Evolutionary conservation across 23 tunicate genomes (phyloP).

Genomic region (Trididemnum miniatum): DNA sequence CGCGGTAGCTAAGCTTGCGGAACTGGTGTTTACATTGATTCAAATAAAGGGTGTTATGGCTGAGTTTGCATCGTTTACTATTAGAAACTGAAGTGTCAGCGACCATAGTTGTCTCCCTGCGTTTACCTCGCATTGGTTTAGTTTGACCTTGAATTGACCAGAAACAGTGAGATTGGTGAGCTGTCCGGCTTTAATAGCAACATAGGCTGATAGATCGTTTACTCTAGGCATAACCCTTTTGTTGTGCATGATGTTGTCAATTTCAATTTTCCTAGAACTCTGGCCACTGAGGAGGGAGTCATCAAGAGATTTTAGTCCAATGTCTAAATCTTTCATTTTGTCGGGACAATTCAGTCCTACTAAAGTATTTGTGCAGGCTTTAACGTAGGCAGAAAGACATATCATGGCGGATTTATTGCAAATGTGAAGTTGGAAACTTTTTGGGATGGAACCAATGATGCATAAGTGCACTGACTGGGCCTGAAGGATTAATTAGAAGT

Average conservation of each 20-base stretch:
- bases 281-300: neutral
- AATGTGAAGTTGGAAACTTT: neutral
- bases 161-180: neutral
- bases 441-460: neutral
- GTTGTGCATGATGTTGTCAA: neutral
- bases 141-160: neutral
- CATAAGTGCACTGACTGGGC: no score
- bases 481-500: no score
- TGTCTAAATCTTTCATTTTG: slow-evolving; percentile 14
- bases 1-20: neutral
- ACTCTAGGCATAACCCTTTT: neutral
- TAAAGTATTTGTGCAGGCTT: neutral
- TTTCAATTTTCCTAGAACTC: neutral
- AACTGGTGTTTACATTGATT: slow-evolving; percentile 7
- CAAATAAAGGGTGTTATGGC: neutral
- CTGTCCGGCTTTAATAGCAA: neutral
- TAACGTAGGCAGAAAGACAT: neutral
- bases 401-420: neutral
- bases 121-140: neutral
- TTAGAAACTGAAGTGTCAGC: no score
- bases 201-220: neutral
- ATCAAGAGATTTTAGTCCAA: neutral
- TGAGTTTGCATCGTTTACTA: neutral
- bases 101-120: no score
- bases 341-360: neutral